These are phyloP conservation scores for Luperina nickerlii DNA, from an alignment of 2,888 invertebrate genomes.

Conservation along the genomic window DNA sequence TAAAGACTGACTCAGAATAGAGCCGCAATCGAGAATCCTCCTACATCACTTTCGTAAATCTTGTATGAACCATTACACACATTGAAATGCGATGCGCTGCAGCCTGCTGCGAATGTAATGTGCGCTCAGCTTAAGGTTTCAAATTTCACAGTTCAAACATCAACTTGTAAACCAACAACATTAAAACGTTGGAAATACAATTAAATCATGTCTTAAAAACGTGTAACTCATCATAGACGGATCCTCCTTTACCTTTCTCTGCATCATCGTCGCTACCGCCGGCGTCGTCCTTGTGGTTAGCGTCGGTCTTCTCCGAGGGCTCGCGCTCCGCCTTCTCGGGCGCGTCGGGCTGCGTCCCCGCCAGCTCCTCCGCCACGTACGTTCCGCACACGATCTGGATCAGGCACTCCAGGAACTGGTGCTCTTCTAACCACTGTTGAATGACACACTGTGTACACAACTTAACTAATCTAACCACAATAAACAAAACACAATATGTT, in stretches of 20 bases:
- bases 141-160: not conserved
- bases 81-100: not conserved
- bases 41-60: not conserved
- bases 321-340: conserved; percentile 74
- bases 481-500: not conserved
- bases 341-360: conserved; percentile 42
- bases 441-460: not conserved
- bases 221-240: not conserved
- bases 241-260: conserved; percentile 17
- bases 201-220: not conserved
- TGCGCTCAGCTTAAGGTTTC: not conserved
- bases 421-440: conserved; percentile 96
- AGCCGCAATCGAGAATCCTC: not conserved
- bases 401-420: conserved; percentile 95
- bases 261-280: conserved; percentile 44
- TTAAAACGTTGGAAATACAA: not conserved
- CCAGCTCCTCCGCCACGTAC: conserved; percentile 77
- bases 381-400: conserved; percentile 90
- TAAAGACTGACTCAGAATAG: no score
- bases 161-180: not conserved
- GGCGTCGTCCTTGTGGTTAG: conserved; percentile 65
- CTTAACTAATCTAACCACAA: not conserved
- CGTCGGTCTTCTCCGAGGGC: conserved; percentile 72
- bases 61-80: not conserved
- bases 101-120: not conserved